Evolutionary conservation across 2,113 vertebrate species (phyloP).

Genomic region (Ornithorhynchus anatinus): DNA sequence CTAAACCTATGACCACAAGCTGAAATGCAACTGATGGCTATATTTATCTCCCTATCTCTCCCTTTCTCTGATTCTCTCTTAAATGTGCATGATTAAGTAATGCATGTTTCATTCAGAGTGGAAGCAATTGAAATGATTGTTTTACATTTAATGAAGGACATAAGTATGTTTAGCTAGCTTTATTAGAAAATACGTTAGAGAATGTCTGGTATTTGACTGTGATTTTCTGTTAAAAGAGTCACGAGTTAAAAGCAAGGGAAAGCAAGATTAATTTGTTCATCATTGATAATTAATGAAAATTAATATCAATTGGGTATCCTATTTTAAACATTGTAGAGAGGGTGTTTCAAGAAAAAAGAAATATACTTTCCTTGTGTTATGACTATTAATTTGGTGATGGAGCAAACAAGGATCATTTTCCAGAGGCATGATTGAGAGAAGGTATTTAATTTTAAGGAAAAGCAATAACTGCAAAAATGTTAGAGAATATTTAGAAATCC

Average conservation of each 20-base stretch:
- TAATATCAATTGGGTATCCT: constrained; percentile 3
- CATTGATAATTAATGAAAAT: constrained; percentile 18
- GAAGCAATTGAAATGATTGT: constrained; percentile 20
- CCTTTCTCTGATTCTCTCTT: not conserved
- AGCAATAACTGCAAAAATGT: not conserved
- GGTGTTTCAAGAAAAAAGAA: not conserved
- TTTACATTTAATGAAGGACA: constrained; percentile 49
- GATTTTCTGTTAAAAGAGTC: not conserved
- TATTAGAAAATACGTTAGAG: constrained; percentile 4
- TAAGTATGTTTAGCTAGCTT: constrained; percentile 3
- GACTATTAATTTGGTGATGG: not conserved
- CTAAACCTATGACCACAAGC: not conserved
- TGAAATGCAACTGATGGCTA: not conserved
- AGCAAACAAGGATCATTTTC: constrained; percentile 23
- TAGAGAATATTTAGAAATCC: not conserved
- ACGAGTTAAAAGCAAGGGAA: not conserved
- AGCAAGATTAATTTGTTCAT: not conserved
- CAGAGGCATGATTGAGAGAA: constrained; percentile 12
- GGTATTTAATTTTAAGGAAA: constrained; percentile 18
- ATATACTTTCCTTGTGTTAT: constrained; percentile 27
- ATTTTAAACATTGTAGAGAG: constrained; percentile 17
- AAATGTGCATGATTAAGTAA: constrained; percentile 8
- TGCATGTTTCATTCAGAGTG: not conserved
- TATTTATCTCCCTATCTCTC: not conserved
- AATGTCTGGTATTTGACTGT: not conserved